These are phyloP conservation scores for Eucidaris tribuloides DNA, from an alignment of 35 echinoderm and acorn worm species.

Conservation along the genomic window DNA sequence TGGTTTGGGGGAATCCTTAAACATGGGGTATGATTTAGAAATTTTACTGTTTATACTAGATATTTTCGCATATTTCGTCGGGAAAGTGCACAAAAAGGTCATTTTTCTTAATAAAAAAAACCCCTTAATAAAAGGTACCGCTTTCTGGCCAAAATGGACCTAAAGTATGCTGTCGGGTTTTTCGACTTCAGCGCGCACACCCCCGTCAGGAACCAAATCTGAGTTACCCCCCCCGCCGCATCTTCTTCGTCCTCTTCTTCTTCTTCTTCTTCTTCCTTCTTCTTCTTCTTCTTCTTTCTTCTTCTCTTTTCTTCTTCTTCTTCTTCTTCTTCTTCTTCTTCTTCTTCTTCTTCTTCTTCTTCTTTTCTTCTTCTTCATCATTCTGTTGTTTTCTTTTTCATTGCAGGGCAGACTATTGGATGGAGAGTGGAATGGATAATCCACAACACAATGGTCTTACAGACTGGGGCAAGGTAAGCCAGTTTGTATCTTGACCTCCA, in stretches of 20 bases:
- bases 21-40: no score
- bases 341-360: neutral
- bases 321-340: neutral
- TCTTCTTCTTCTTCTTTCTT: neutral
- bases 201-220: no score
- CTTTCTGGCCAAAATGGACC: neutral
- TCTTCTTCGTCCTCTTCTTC: neutral
- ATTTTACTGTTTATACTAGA: no score
- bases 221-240: neutral
- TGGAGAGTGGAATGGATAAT: no score
- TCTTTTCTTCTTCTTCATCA: neutral
- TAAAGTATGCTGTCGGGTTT: neutral
- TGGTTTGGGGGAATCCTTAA: neutral
- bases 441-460: slow-evolving; percentile 5
- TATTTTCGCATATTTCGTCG: neutral
- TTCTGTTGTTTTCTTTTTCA: neutral
- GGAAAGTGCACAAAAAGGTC: neutral
- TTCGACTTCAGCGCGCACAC: no score
- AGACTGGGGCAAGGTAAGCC: neutral
- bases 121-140: no score
- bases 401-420: neutral
- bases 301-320: neutral
- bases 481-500: no score
- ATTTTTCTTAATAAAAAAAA: no score
- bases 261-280: neutral